Evolutionary conservation across 2,113 vertebrate genomes (phyloP).

Genomic region (Lamprotornis superbus): DNA sequence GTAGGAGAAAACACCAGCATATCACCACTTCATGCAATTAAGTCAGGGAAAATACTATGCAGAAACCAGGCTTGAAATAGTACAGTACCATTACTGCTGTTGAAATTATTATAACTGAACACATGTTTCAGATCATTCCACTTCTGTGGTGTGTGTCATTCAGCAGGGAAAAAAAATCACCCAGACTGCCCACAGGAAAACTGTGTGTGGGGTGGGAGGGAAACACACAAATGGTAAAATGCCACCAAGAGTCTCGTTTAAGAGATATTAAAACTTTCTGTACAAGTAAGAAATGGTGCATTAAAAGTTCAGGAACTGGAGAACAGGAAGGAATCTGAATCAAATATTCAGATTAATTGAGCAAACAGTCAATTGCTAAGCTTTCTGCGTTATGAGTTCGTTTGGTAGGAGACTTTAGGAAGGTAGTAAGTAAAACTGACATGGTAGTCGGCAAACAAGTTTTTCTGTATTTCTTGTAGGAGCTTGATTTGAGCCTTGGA

Average conservation of each 20-base stretch:
- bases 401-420: slow-evolving; percentile 41
- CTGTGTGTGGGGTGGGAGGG: not conserved
- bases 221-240: slow-evolving; percentile 11
- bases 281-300: slow-evolving; percentile 23
- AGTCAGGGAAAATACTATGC: not conserved
- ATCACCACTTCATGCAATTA: not conserved
- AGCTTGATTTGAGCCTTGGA: not conserved
- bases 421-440: slow-evolving; percentile 35
- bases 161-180: not conserved
- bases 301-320: slow-evolving; percentile 30
- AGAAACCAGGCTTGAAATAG: not conserved
- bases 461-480: slow-evolving; percentile 25
- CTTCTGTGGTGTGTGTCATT: not conserved
- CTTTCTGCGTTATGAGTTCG: slow-evolving; percentile 18
- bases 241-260: not conserved
- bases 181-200: not conserved
- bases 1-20: not conserved
- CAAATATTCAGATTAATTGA: not conserved
- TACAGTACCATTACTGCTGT: not conserved
- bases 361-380: not conserved
- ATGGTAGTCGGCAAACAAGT: slow-evolving; percentile 35
- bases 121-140: not conserved
- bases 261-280: not conserved
- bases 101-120: not conserved
- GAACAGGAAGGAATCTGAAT: slow-evolving; percentile 22